Base-by-base conservation (phyloP, 2,113 vertebrate species). In the Alligator sinensis region DNA sequence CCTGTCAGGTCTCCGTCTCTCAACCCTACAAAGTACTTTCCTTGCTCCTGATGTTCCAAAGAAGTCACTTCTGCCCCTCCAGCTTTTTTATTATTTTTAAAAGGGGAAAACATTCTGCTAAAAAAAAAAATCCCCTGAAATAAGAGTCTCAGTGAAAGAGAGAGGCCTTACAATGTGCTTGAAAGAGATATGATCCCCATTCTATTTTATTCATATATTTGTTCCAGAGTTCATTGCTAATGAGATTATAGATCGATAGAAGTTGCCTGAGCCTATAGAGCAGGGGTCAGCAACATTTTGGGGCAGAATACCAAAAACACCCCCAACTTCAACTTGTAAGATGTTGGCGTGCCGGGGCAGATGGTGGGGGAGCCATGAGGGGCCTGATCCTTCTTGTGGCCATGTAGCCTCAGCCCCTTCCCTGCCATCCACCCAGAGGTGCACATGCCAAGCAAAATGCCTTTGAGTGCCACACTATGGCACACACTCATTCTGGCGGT, bases 1-100 rank as follows among this genome's bases (percentile, higher is more conserved):
- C 66, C 89, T 96, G 96, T 93, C 93, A 95, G 77, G 38, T 88
- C 91, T 81, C 80, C 74, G 91, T 57, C 0, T 9, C 86, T 68
- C 72, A 4, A 2, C n/a, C 91, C 66, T 96, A 91, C 66, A 85
- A 18, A 77, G 68, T 21, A 11, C 4, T 34, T 13, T 47, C 16
- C 70, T 86, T 86, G 11, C n/a, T 76, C 62, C 62, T 28, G 15
- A 88, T 5, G 57, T 16, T 79, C 28, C 47, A 80, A 76, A 21
- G 38, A 72, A 11, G 19, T 14, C 28, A 84, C 19, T 84, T 62
- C 61, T 62, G 22, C 61, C 61, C 61, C 61, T 68, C 24, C 74
- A 76, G 15, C 55, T 82, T 84, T 54, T 54, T 89, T 82, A 28
- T 19, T 47, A 47, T 47, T 47, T 47, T 47, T 47, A 47, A 47